Base-by-base conservation (phyloP, 2,113 vertebrate species). In the Verasper variegatus region DNA sequence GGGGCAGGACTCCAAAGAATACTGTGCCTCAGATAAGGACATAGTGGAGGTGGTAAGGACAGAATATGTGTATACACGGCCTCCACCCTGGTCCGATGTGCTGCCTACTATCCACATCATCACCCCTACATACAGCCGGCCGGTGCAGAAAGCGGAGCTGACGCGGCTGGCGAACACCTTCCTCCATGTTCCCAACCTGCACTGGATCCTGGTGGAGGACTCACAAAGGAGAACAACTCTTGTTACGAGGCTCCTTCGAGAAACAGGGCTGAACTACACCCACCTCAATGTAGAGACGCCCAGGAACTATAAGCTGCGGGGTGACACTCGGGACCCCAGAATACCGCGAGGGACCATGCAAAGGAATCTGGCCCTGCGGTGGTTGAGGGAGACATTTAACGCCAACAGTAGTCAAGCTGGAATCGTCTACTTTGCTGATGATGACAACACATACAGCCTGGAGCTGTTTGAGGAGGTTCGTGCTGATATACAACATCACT, bases 151-250 rank as follows among this genome's bases (percentile, higher is more conserved):
- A 91, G 98, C 98, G 0, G 98, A 99, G 95, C 95, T 99, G 67
- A 99, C 97, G 0, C 94, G 98, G 37, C 81, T 99, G 86, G 96
- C 97, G 62, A 98, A 99, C 94, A 99, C 98, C 0, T 95, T 99
- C 82, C 95, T 99, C 81, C 98, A 99, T 0, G 96, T 99, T 1
- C 95, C 97, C 72, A 99, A 99, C 92, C 94, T 99, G 79, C 98
- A 99, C 95, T 99, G 98, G 98, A 97, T 99, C 91, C 94, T 99
- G 89, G 98, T 99, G 92, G 98, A 99, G 93, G 98, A 99, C 8
- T 95, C 98, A 0, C 97, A 98, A 49, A 93, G 96, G 35, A 95
- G 98, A 62, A 98, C 97, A 0, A 90, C 96, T 0, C 95, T 98
- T 5, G 96, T 98, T 17, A 96, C 96, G 0, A 94, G 95, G 20